Conservation (phyloP, 2,888 invertebrate species). For the Papilio demoleus region DNA sequence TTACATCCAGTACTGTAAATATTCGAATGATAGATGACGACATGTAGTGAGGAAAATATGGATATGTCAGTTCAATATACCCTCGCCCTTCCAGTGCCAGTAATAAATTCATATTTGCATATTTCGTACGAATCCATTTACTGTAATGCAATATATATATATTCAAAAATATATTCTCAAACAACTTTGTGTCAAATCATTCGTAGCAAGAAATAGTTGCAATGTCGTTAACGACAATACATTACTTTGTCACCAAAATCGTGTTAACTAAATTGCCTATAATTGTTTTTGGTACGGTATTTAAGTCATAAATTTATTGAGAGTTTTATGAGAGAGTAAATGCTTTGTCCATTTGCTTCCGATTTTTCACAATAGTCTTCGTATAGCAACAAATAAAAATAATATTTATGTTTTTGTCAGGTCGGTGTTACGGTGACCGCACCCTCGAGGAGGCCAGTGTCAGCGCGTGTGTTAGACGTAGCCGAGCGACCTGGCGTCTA, state of each 20-base stretch:
- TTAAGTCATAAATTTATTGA: too few species aligned
- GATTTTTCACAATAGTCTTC: too few species aligned
- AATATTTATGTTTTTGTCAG: slow-evolving; percentile 51
- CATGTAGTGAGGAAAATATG: slow-evolving; percentile 33
- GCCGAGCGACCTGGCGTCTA: slow-evolving; percentile 91
- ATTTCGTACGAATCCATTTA: slow-evolving; percentile 14
- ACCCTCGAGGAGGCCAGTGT: slow-evolving; percentile 92
- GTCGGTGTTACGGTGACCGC: slow-evolving; percentile 88
- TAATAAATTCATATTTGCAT: slow-evolving; percentile 31
- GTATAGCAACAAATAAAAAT: neutral
- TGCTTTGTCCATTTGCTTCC: too few species aligned
- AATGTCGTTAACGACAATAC: too few species aligned
- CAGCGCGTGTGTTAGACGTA: slow-evolving; percentile 92
- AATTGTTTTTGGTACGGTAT: too few species aligned
- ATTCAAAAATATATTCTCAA: neutral
- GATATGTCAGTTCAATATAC: slow-evolving; percentile 26
- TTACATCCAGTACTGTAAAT: slow-evolving; percentile 28
- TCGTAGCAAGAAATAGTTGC: too few species aligned
- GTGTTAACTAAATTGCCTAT: too few species aligned
- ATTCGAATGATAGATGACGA: slow-evolving; percentile 37
- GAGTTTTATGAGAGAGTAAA: too few species aligned
- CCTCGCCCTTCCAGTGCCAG: slow-evolving; percentile 4
- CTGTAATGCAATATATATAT: neutral
- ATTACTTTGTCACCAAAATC: too few species aligned
- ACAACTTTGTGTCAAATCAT: neutral